Percentiles rank a stretch among this genome's conserved stretches.
phyloP scores from a whole-genome alignment of 2,113 vertebrate genomes.

The Anarrhichthys ocellatus region DNA sequence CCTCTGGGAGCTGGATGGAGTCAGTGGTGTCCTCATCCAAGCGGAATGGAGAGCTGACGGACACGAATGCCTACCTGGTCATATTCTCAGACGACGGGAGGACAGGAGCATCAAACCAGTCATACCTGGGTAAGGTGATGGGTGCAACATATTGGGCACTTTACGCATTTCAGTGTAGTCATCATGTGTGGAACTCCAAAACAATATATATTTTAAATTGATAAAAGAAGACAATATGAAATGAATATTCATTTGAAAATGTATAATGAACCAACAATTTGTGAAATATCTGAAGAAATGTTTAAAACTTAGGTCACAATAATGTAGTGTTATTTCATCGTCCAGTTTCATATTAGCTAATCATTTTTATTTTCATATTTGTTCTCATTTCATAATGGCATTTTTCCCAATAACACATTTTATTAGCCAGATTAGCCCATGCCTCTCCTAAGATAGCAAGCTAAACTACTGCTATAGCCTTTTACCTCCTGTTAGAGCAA shows the following conservation, averaged over 20 bases:
- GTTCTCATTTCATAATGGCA: neutral
- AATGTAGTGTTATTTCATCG: neutral
- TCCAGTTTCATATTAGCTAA: neutral
- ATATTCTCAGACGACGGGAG: constrained; percentile 85
- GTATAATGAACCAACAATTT: neutral
- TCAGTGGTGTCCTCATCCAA: constrained; percentile 51
- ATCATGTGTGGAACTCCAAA: neutral
- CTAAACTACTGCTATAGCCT: neutral
- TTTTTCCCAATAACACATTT: neutral
- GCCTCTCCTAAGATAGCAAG: neutral
- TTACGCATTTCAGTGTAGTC: neutral
- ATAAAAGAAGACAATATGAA: neutral
- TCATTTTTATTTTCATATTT: neutral
- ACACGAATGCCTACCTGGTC: constrained; percentile 82
- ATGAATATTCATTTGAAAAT: neutral
- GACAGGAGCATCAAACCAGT: constrained; percentile 52
- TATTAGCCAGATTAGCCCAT: neutral
- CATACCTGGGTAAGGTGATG: constrained; percentile 62
- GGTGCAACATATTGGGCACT: neutral
- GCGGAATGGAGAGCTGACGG: constrained; percentile 43
- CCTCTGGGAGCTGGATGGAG: constrained; percentile 68
- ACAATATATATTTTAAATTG: no score
- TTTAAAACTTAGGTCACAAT: neutral
- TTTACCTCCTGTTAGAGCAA: neutral
- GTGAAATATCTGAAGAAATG: neutral